Conservation (phyloP, 2,113 vertebrate genomes). For the Bos javanicus region DNA sequence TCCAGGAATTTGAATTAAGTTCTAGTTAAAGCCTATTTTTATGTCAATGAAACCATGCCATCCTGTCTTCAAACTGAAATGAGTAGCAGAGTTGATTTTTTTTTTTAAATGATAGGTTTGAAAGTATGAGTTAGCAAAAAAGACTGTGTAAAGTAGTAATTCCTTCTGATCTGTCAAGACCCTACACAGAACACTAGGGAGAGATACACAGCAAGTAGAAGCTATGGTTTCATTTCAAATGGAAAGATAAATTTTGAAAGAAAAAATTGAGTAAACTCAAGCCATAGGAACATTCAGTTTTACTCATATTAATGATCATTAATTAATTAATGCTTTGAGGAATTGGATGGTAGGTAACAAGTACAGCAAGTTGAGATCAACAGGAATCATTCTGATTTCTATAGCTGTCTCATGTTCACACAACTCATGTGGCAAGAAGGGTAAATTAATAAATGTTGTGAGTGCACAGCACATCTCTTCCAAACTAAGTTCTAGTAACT, state of each 20-base stretch:
- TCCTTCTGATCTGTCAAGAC: not conserved
- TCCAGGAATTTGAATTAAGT: not conserved
- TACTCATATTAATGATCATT: rapidly evolving
- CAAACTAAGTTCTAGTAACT: not conserved
- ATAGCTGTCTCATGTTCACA: not conserved
- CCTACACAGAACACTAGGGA: not conserved
- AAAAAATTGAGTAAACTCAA: not conserved
- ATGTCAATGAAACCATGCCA: not conserved
- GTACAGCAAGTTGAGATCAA: not conserved
- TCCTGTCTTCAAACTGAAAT: not conserved
- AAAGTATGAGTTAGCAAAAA: not conserved
- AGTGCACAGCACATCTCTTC: too few species aligned
- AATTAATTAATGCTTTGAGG: not conserved
- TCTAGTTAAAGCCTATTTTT: not conserved
- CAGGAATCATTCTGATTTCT: not conserved
- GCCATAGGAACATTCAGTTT: rapidly evolving
- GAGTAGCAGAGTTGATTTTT: not conserved
- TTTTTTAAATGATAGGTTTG: not conserved
- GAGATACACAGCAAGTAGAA: not conserved
- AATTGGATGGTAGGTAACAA: rapidly evolving
- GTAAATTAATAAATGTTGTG: too few species aligned
- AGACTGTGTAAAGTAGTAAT: not conserved
- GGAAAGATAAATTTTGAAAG: not conserved
- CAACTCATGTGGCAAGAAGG: not conserved
- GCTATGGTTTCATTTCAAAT: not conserved